Conservation (phyloP, 2,888 invertebrate species). For the Onthophagus sagittarius region DNA sequence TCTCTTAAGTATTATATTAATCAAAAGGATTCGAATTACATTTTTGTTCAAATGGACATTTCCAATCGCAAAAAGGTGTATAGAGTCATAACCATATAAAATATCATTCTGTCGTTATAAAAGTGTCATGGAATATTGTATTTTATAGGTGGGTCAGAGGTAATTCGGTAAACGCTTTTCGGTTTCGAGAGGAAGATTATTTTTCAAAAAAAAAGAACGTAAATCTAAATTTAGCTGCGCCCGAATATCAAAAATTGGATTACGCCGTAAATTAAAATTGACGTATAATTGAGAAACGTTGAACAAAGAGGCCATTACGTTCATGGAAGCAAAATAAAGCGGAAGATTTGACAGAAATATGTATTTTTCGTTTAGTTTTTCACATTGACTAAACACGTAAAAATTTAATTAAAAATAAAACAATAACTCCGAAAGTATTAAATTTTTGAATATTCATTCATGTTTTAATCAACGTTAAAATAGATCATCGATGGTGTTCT, state of each 20-base stretch:
- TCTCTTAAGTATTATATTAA: too few relatives aligned
- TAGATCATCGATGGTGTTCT: too few relatives aligned
- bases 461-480: too few relatives aligned
- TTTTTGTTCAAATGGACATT: not conserved
- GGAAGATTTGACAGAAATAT: not conserved
- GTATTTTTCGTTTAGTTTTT: too few relatives aligned
- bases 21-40: too few relatives aligned
- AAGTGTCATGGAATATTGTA: not conserved
- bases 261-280: not conserved
- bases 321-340: not conserved
- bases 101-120: not conserved
- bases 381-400: too few relatives aligned
- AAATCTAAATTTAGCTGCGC: not conserved
- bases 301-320: not conserved
- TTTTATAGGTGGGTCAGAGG: not conserved
- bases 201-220: not conserved
- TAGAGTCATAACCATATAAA: not conserved
- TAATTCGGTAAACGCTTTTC: not conserved
- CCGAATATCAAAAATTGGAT: not conserved
- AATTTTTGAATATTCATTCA: too few relatives aligned
- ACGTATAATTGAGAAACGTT: not conserved
- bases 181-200: not conserved
- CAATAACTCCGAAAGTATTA: too few relatives aligned
- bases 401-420: too few relatives aligned
- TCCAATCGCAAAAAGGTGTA: not conserved